A percentile compares a stretch with the other conserved stretches of the same genome.
These are phyloP conservation scores for Globodera ellingtonae DNA, from an alignment of 1,140 invertebrate genomes.

Conservation along the genomic window DNA sequence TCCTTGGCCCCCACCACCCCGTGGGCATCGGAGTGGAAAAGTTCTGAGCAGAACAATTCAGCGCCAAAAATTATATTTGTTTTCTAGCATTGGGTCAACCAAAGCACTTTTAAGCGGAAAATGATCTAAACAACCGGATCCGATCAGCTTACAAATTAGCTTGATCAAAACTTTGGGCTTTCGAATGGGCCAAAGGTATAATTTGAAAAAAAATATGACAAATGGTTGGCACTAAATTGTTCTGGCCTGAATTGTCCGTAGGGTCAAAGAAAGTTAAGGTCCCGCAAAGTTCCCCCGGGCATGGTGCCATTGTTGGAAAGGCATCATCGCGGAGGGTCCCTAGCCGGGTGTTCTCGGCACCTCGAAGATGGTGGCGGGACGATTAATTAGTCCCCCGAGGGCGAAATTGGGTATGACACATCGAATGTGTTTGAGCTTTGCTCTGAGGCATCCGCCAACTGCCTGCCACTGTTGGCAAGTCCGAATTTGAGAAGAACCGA, in stretches of 20 bases:
- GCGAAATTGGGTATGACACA: background rate
- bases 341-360: background rate
- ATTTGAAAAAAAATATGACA: too few relatives aligned
- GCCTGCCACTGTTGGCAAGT: background rate
- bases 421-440: background rate
- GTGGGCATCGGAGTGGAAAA: background rate
- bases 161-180: too few relatives aligned
- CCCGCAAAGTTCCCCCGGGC: too few relatives aligned
- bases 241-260: too few relatives aligned
- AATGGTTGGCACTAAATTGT: too few relatives aligned
- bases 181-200: too few relatives aligned
- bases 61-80: background rate
- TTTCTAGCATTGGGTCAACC: background rate
- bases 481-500: background rate
- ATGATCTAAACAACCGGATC: too few relatives aligned
- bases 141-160: too few relatives aligned
- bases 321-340: background rate
- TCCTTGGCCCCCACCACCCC: background rate
- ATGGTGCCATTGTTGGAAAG: background rate
- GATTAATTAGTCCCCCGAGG: slow-evolving; percentile 1
- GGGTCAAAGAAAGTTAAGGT: background rate
- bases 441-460: background rate
- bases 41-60: background rate
- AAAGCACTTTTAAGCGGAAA: too few relatives aligned
- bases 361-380: background rate